Evolutionary conservation across 2,888 invertebrate genomes (phyloP), one percentile per base, ranked within the genome.

Genomic region (Vesta saturnalis): DNA sequence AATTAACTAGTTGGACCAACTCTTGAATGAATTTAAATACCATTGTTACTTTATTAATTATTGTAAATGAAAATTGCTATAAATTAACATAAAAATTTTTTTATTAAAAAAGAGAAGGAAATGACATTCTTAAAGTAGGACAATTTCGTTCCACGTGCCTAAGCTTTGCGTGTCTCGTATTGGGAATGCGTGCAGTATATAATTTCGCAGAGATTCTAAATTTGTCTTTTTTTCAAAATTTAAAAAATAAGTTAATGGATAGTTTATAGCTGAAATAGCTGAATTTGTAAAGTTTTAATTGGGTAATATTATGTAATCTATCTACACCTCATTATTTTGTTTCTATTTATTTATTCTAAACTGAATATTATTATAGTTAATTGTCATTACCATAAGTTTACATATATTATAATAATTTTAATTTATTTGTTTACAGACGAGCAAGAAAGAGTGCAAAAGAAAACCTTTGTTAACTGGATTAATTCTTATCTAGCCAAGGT

Each of bases 391-490:
- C n/a, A n/a, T n/a, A n/a, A n/a, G n/a, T n/a, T n/a, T n/a, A n/a
- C n/a, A n/a, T n/a, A n/a, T n/a, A n/a, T n/a, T n/a, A 15, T 60
- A 18, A 43, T 46, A 39, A 60, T 46, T 39, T 54, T 21, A 30
- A 67, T 73, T 76, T 66, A 79, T 78, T 78, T 74, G 78, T 85
- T 83, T 81, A 70, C 93, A 98, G 98, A 97, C 91, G 97, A 98
- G 87, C 97, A 98, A 87, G 97, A 98, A 88, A 90, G 97, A 85
- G 97, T 98, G 77, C 98, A 98, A 86, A 98, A 97, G 90, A 98
- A 98, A 86, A 98, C 97, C 74, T 98, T 98, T 85, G 96, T 97
- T 79, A 98, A 98, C 87, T 98, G 98, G 97, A 97, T 98, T 86
- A 98, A 98, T 87, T 96, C 97, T 83, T 96, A 97, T 87, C 89